Conservation (phyloP, 2,888 invertebrate genomes). For the Pelosia muscerda region DNA sequence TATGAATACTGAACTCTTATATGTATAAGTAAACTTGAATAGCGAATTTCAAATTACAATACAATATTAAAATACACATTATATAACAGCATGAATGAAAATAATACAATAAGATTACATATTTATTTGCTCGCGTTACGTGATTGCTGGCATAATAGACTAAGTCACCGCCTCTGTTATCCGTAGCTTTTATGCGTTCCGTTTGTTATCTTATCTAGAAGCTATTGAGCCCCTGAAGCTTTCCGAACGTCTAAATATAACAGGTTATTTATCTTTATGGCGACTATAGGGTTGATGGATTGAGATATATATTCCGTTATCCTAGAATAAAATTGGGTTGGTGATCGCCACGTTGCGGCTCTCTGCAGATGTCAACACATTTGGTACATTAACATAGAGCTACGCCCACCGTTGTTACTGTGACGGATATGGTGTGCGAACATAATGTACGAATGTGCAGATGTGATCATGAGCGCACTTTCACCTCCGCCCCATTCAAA, state of each 20-base stretch:
- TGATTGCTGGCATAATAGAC: slow-evolving; percentile 24
- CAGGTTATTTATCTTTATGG: slow-evolving; percentile 41
- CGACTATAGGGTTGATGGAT: slow-evolving; percentile 36
- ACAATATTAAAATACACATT: not conserved
- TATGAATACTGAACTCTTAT: slow-evolving; percentile 4
- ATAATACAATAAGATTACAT: not conserved
- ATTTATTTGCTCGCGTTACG: slow-evolving; percentile 8
- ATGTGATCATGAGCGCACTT: slow-evolving; percentile 68
- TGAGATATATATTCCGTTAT: slow-evolving; percentile 17
- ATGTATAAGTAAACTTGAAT: slow-evolving; percentile 2
- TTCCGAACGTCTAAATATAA: slow-evolving; percentile 52
- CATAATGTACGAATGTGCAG: slow-evolving; percentile 61
- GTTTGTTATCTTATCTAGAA: slow-evolving; percentile 61
- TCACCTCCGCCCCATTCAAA: slow-evolving; percentile 74
- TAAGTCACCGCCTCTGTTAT: slow-evolving; percentile 30
- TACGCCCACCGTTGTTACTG: slow-evolving; percentile 63
- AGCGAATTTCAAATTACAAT: not conserved
- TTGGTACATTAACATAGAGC: slow-evolving; percentile 49
- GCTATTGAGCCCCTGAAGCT: slow-evolving; percentile 47
- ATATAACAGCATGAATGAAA: not conserved
- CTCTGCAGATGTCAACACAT: slow-evolving; percentile 24
- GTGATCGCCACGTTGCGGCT: slow-evolving; percentile 31
- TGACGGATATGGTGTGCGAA: slow-evolving; percentile 59
- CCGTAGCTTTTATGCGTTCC: slow-evolving; percentile 49
- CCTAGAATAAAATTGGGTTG: slow-evolving; percentile 34